Conservation (phyloP, 2,113 vertebrate genomes). For the Cygnus buccinator region DNA sequence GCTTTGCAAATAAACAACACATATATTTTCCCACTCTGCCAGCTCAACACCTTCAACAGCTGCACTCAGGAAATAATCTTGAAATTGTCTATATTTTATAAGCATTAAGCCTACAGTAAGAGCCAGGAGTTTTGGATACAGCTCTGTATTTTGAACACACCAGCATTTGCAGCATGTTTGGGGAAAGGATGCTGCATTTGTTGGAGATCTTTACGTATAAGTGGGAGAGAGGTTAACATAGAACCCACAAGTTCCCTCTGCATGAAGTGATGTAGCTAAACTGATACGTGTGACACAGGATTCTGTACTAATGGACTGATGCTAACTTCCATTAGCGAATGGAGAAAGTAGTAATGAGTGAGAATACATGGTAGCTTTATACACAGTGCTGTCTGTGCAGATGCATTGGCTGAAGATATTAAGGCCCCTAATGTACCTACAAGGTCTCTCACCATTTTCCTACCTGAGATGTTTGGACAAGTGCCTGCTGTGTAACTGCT, state of each 20-base stretch:
- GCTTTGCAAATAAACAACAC: neutral
- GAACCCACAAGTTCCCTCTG: neutral
- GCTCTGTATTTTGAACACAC: neutral
- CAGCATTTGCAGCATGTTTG: neutral
- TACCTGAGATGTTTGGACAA: neutral
- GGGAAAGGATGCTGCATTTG: neutral
- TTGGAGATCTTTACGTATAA: rapidly evolving
- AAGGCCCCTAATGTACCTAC: neutral
- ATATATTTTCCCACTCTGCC: neutral
- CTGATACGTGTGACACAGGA: neutral
- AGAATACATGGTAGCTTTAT: neutral
- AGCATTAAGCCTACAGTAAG: neutral
- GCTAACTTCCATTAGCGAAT: neutral
- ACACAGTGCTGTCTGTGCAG: neutral
- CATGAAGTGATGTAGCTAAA: neutral
- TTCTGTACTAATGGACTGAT: neutral
- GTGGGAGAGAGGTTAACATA: neutral
- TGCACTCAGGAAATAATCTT: neutral
- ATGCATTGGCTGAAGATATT: neutral
- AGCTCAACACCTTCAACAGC: neutral
- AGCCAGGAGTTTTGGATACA: neutral
- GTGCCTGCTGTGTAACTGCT: neutral
- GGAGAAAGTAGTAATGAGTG: neutral
- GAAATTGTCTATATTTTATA: neutral
- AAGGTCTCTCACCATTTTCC: neutral